These are phyloP conservation scores for Agapornis roseicollis DNA, from an alignment of 2,113 vertebrate species.

Conservation along the genomic window DNA sequence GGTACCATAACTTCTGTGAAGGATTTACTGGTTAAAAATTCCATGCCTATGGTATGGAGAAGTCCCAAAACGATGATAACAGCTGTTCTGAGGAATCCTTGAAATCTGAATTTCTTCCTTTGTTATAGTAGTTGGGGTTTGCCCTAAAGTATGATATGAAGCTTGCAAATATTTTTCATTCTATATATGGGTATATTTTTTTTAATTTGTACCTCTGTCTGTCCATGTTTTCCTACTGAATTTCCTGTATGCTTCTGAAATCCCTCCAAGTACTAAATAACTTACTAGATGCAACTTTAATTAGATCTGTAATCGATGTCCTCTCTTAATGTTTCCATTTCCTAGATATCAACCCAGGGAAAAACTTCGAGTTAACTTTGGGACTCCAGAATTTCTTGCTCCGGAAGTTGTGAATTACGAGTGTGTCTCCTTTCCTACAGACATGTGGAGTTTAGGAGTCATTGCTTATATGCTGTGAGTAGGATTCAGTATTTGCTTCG, in stretches of 20 bases:
- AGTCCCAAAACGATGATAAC: background rate
- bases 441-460: slow-evolving; percentile 98
- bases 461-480: slow-evolving; percentile 98
- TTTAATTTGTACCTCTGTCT: background rate
- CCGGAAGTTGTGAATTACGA: slow-evolving; percentile 98
- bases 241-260: background rate
- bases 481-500: background rate
- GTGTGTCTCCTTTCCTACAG: slow-evolving; percentile 96
- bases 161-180: background rate
- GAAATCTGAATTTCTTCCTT: background rate
- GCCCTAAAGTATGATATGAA: background rate
- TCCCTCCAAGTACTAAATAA: background rate
- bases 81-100: background rate
- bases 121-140: background rate
- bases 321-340: background rate
- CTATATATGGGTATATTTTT: background rate
- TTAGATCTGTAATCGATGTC: background rate
- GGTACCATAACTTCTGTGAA: background rate
- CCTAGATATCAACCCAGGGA: slow-evolving; percentile 94
- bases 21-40: slow-evolving; percentile 14
- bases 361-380: slow-evolving; percentile 94
- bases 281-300: background rate
- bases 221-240: background rate
- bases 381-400: slow-evolving; percentile 95
- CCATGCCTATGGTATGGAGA: background rate